These are phyloP conservation scores for Irena cyanogastra DNA, from an alignment of 2,113 vertebrate genomes.

Conservation along the genomic window DNA sequence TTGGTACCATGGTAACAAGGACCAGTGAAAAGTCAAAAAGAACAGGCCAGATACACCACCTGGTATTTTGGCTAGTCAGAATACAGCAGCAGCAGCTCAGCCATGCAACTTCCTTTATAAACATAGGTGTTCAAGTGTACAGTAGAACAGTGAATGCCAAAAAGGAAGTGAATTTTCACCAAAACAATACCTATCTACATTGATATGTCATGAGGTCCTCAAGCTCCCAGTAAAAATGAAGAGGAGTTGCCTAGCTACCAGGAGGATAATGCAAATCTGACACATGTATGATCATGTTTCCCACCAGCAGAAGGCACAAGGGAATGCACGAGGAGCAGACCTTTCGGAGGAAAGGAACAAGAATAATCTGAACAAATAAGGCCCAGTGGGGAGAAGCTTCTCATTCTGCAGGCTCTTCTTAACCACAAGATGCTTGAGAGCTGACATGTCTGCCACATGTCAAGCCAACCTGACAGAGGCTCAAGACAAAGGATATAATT, in stretches of 20 bases:
- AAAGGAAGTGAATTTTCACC: not conserved
- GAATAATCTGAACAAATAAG: not conserved
- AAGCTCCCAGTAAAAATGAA: not conserved
- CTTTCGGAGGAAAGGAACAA: not conserved
- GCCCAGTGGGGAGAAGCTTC: not conserved
- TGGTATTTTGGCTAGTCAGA: not conserved
- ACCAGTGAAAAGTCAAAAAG: conserved; percentile 1
- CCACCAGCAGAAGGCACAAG: not conserved
- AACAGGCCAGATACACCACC: not conserved
- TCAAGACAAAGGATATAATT: not conserved
- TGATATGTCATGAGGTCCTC: not conserved
- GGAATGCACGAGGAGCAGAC: not conserved
- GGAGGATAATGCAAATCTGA: not conserved
- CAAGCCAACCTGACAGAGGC: not conserved
- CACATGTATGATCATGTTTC: not conserved
- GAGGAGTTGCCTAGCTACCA: not conserved
- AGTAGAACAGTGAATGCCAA: not conserved
- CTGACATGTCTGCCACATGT: not conserved
- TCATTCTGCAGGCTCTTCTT: not conserved
- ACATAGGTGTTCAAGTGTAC: not conserved
- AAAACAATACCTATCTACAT: not conserved
- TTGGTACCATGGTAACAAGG: not conserved
- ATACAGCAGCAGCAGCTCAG: not conserved
- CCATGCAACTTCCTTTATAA: not conserved
- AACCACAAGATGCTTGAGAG: not conserved